Base-by-base conservation (phyloP, 2,113 vertebrate genomes). In the Elaphurus davidianus region DNA sequence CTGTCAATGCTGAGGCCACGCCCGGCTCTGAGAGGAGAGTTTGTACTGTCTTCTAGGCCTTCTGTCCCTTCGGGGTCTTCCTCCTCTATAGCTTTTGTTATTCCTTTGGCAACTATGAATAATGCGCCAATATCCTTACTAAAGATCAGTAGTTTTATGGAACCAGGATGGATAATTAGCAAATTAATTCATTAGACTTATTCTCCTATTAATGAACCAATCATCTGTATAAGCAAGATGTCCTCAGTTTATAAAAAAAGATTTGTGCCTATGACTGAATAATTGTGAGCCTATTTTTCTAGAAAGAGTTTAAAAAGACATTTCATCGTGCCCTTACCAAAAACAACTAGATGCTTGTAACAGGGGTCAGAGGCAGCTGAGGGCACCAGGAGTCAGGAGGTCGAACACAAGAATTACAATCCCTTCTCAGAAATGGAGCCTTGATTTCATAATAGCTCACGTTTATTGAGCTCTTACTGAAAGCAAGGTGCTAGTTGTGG, bases 121-220 rank as follows among this genome's bases (percentile, higher is more conserved):
- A 95, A 93, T 52, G 45, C 1, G 12, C 55, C 50, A 57, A 57
- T 50, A 55, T 84, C 40, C 57, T 90, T 55, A 71, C 25, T 15
- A 83, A 97, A 85, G 85, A 50, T 89, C 17, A 14, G 36, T 50
- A 97, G 83, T 79, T 89, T 96, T 79, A 85, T 57, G 79, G 78
- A 79, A 52, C 64, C 17, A 52, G 54, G 27, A 81, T 84, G 57
- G 57, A 36, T 74, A 93, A 94, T 91, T 94, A 95, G 76, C 54
- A 45, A 90, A 96, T 93, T 92, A 96, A 97, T 92, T 98, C 78
- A 87, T 96, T 87, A 90, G 57, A n/a, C 40, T 87, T 83, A 71
- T n/a, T 90, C 60, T 94, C 36, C 64, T 76, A 86, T 96, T 97
- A 91, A 43, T 88, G 81, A 97, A 36, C 43, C 64, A 89, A 62